Evolutionary conservation across 2,888 invertebrate species (phyloP).

Genomic region (Therioaphis trifolii): DNA sequence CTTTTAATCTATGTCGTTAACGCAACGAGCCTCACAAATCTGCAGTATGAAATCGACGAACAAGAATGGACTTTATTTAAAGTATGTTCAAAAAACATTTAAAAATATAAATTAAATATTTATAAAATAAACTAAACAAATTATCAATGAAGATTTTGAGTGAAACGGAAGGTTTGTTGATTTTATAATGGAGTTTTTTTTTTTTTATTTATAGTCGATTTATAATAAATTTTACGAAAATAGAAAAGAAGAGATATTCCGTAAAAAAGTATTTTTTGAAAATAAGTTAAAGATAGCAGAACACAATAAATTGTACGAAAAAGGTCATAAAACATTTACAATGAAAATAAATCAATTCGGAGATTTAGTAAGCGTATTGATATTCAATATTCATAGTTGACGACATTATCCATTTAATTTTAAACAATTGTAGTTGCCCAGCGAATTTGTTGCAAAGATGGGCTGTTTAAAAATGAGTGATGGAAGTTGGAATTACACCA

Average conservation of each 20-base stretch:
- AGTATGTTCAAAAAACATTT: conserved; percentile 71
- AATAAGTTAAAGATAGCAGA: conserved; percentile 85
- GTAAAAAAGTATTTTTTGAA: conserved; percentile 89
- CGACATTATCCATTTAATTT: neutral
- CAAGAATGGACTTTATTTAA: conserved; percentile 83
- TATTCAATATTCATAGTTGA: neutral
- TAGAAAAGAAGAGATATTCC: conserved; percentile 82
- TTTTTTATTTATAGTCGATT: conserved; percentile 71
- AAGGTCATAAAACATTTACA: conserved; percentile 76
- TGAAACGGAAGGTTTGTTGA: no score
- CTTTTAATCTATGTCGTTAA: conserved; percentile 72
- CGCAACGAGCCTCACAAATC: conserved; percentile 74
- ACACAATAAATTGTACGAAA: conserved; percentile 81
- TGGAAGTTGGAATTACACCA: conserved; percentile 65
- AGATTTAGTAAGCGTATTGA: conserved; percentile 75
- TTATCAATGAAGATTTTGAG: no score
- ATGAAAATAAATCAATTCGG: conserved; percentile 84
- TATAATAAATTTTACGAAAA: conserved; percentile 77
- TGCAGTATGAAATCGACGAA: conserved; percentile 77
- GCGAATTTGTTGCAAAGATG: conserved; percentile 79
- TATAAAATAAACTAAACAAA: neutral
- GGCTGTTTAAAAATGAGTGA: conserved; percentile 73
- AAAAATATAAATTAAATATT: no score
- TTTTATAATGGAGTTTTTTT: no score
- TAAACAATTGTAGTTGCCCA: conserved; percentile 72